Percentiles rank a stretch among this genome's conserved stretches.
phyloP scores from a whole-genome alignment of 2,113 vertebrate genomes.

The Microcebus murinus region DNA sequence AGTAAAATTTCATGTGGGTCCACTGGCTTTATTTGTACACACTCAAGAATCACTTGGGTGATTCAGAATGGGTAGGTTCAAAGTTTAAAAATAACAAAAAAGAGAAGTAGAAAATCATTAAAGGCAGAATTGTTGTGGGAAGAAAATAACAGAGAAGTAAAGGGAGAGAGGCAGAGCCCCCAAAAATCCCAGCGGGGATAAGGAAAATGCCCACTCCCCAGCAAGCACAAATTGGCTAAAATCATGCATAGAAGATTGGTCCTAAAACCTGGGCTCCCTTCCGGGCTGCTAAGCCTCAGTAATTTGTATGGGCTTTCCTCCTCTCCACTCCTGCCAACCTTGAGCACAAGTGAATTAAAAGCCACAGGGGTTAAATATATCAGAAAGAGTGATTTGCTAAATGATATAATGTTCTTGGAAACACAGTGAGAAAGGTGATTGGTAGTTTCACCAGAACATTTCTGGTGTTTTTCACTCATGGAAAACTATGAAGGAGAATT shows the following conservation, averaged over 20 bases:
- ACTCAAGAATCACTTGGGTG: background rate
- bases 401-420: conserved; percentile 25
- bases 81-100: background rate
- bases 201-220: background rate
- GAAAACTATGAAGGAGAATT: background rate
- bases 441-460: background rate
- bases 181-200: background rate
- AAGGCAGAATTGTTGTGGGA: background rate
- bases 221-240: background rate
- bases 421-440: background rate
- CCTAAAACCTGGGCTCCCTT: background rate
- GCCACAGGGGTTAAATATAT: background rate
- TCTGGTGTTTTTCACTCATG: conserved; percentile 15
- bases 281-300: background rate
- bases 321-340: background rate
- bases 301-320: background rate
- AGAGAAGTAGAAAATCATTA: background rate
- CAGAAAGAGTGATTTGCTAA: conserved; percentile 17
- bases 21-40: background rate
- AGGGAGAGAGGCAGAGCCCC: background rate
- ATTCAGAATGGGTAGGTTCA: background rate
- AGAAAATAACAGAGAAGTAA: background rate
- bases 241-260: background rate
- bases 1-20: background rate
- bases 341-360: conserved; percentile 27